Evolutionary conservation across 1,140 invertebrate genomes (phyloP).

Genomic region (Callitettix versicolor): DNA sequence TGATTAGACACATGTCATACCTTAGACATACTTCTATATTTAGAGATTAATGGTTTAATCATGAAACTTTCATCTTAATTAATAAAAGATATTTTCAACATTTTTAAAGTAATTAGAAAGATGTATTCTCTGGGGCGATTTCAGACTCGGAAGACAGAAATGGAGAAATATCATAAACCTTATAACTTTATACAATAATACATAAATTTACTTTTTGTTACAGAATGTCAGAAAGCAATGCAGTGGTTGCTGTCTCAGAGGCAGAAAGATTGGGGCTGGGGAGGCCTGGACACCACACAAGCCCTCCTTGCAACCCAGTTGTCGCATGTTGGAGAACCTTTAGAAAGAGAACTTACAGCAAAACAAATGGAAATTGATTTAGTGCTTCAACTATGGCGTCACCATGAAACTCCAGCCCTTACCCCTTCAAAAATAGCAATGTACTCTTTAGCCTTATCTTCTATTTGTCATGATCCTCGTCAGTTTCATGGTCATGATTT

Average conservation of each 20-base stretch:
- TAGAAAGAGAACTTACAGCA: conserved; percentile 63
- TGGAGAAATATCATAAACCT: too few species aligned
- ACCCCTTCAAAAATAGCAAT: conserved; percentile 58
- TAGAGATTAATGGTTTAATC: not conserved
- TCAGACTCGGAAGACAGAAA: too few species aligned
- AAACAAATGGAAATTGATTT: conserved; percentile 78
- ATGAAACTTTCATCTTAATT: not conserved
- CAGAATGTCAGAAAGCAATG: conserved; percentile 21
- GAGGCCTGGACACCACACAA: conserved; percentile 20
- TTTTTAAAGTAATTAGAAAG: too few species aligned
- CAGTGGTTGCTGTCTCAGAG: conserved; percentile 23
- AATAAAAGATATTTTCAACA: not conserved
- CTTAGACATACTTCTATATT: not conserved
- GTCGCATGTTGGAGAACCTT: conserved; percentile 23
- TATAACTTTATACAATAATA: too few species aligned
- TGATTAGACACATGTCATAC: too few species aligned
- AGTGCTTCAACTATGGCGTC: conserved; percentile 65
- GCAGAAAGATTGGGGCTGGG: conserved; percentile 22
- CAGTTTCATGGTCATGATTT: conserved; percentile 73
- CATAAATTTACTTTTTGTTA: conserved; percentile 4
- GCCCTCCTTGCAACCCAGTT: conserved; percentile 23
- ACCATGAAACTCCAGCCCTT: conserved; percentile 40
- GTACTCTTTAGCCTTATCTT: conserved; percentile 62
- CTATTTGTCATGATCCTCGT: conserved; percentile 68
- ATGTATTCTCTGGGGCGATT: too few species aligned